Evolutionary conservation across 2,888 invertebrate genomes (phyloP).

Genomic region (Siphonodentalium dalli): DNA sequence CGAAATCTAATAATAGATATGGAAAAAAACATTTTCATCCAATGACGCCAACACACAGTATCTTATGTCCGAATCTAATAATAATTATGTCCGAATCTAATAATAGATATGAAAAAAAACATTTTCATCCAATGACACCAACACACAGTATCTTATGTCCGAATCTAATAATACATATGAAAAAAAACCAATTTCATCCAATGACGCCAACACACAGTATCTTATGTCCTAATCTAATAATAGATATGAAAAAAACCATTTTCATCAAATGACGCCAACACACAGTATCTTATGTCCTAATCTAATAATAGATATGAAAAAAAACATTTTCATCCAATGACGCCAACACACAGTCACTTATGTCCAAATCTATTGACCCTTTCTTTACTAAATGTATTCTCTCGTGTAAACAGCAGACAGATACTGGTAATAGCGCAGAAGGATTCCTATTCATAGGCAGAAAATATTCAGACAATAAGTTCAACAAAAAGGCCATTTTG

Average conservation of each 20-base stretch:
- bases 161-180: conserved; percentile 72
- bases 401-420: too few relatives aligned
- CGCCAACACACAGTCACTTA: conserved; percentile 89
- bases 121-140: conserved; percentile 86
- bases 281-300: too few relatives aligned
- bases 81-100: too few relatives aligned
- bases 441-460: too few relatives aligned
- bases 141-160: conserved; percentile 90
- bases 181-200: conserved; percentile 62
- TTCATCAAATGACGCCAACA: too few relatives aligned
- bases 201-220: too few relatives aligned
- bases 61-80: conserved; percentile 85
- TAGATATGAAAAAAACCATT: background rate
- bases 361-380: conserved; percentile 83
- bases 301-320: conserved; percentile 93
- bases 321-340: conserved; percentile 92
- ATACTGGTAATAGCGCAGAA: too few relatives aligned
- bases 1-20: too few relatives aligned
- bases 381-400: too few relatives aligned
- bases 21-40: conserved; percentile 89
- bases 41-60: conserved; percentile 90
- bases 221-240: too few relatives aligned
- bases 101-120: conserved; percentile 96
- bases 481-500: too few relatives aligned
- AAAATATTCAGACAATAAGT: too few relatives aligned